Evolutionary conservation across 2,797 vertebrate genomes (phyloP).

Genomic region (Eulemur coronatus): DNA sequence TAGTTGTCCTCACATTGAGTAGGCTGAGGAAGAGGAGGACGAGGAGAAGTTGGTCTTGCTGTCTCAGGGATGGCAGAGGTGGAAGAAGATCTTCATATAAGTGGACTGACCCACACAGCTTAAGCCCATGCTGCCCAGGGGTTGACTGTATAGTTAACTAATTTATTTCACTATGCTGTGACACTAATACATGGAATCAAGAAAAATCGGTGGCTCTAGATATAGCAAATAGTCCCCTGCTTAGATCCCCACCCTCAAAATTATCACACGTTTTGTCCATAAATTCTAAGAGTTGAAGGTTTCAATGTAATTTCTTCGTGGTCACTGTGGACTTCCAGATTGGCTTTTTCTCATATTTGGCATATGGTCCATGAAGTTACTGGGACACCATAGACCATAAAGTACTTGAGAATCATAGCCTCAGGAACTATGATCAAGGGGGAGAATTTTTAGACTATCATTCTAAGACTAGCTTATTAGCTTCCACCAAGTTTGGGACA

Average conservation of each 20-base stretch:
- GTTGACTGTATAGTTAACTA: background rate
- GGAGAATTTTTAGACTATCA: background rate
- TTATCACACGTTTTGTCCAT: background rate
- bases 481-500: background rate
- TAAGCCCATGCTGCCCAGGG: background rate
- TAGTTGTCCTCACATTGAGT: background rate
- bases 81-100: background rate
- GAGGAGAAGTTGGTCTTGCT: background rate
- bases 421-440: background rate
- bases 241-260: background rate
- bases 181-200: background rate
- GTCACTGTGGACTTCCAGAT: background rate
- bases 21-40: background rate
- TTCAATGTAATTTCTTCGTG: background rate
- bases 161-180: background rate
- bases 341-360: background rate
- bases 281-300: background rate
- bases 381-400: background rate
- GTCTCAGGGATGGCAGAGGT: background rate
- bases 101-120: background rate
- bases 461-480: background rate
- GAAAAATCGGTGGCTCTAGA: background rate
- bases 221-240: background rate
- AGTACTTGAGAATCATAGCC: background rate
- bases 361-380: background rate